Conservation (phyloP, 2,888 invertebrate genomes). For the Agrenia bidenticulata region DNA sequence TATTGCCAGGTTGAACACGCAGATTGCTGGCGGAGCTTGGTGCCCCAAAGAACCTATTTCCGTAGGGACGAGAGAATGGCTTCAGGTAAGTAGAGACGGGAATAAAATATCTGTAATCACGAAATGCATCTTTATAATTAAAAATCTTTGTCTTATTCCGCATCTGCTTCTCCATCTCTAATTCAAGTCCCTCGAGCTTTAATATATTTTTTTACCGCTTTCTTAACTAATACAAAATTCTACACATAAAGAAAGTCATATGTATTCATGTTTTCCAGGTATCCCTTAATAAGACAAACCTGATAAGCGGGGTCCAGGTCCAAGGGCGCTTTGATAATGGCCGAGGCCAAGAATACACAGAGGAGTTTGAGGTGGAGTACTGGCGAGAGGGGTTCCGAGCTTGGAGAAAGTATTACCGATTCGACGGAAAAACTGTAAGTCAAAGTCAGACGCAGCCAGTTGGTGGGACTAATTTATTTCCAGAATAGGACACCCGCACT, state of each 20-base stretch:
- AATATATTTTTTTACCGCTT: too few species aligned
- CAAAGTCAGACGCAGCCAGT: conserved; percentile 13
- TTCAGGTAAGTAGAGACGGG: conserved; percentile 55
- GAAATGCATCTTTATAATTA: conserved; percentile 12
- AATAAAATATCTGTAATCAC: background rate
- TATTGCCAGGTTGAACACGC: conserved; percentile 65
- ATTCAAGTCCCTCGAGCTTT: too few species aligned
- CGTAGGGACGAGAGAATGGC: conserved; percentile 67
- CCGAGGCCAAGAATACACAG: conserved; percentile 72
- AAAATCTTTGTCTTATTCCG: background rate
- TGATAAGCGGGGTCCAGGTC: conserved; percentile 71
- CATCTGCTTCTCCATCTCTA: too few species aligned
- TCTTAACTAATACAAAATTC: too few species aligned
- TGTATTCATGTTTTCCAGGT: conserved; percentile 39
- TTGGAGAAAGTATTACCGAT: conserved; percentile 68
- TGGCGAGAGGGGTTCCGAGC: conserved; percentile 64
- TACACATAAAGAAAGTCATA: too few species aligned
- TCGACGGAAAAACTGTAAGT: conserved; percentile 67
- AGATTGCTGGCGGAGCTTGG: conserved; percentile 74
- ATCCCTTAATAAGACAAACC: conserved; percentile 59
- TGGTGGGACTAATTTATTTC: conserved; percentile 36
- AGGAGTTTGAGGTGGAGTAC: conserved; percentile 70
- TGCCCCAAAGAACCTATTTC: conserved; percentile 71
- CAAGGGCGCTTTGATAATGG: conserved; percentile 70
- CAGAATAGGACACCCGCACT: conserved; percentile 16